Evolutionary conservation across 1,140 invertebrate genomes (phyloP).

Genomic region (Ditylenchus dipsaci): DNA sequence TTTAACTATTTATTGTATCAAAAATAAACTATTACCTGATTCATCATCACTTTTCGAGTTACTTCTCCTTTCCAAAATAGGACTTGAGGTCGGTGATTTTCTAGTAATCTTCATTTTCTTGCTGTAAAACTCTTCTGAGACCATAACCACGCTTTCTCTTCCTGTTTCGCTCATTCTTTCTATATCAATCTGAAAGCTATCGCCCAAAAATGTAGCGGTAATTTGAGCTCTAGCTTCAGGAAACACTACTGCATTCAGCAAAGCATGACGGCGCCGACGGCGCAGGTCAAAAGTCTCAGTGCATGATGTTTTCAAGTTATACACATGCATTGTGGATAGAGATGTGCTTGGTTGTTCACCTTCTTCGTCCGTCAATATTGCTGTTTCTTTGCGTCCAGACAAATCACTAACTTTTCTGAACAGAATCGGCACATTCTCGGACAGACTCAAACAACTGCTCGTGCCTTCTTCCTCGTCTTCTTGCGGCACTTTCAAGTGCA

Average conservation of each 20-base stretch:
- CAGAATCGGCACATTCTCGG: conserved; percentile 32
- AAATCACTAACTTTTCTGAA: conserved; percentile 23
- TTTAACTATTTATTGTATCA: neutral
- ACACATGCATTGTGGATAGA: neutral
- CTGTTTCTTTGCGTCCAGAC: conserved; percentile 35
- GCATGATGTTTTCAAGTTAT: conserved; percentile 1
- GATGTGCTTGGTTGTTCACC: neutral
- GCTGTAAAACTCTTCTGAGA: conserved; percentile 36
- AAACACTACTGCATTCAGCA: conserved; percentile 44
- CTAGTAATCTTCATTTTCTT: conserved; percentile 9
- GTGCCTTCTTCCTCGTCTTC: conserved; percentile 22
- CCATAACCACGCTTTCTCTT: conserved; percentile 37
- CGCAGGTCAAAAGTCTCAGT: conserved; percentile 30
- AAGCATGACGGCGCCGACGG: conserved; percentile 22
- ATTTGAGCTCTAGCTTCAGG: conserved; percentile 26
- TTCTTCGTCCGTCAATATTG: conserved; percentile 42
- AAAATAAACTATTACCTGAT: neutral
- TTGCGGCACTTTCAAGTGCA: neutral
- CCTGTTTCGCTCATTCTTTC: conserved; percentile 42
- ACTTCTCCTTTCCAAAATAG: too few species aligned
- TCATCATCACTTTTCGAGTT: too few species aligned
- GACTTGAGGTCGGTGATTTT: too few species aligned
- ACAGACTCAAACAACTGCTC: neutral
- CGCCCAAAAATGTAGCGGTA: conserved; percentile 19
- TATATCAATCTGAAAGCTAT: conserved; percentile 41